Conservation (phyloP, 1,140 invertebrate genomes). For the Bombus fervidus region DNA sequence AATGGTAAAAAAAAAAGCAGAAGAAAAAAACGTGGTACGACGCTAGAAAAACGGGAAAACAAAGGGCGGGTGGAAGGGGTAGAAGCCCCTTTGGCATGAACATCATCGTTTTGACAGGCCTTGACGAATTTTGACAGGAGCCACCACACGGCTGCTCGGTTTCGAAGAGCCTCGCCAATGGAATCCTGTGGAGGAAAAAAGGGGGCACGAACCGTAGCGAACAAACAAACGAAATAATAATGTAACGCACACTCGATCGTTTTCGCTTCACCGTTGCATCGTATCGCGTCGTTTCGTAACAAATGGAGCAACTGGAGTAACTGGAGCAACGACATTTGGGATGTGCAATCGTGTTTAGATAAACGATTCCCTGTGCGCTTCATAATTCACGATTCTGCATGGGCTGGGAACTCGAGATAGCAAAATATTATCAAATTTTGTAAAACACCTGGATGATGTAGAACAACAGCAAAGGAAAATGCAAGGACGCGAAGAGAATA, state of each 20-base stretch:
- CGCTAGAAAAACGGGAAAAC: constrained; percentile 25
- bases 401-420: background rate
- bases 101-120: constrained; percentile 68
- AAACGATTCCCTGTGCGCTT: background rate
- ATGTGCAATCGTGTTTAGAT: constrained; percentile 9
- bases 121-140: constrained; percentile 72
- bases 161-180: constrained; percentile 10
- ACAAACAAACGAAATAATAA: constrained; percentile 70
- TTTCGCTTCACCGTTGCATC: background rate
- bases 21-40: constrained; percentile 25
- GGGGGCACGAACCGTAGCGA: constrained; percentile 39
- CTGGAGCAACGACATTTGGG: background rate
- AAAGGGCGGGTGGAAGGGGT: constrained; percentile 49
- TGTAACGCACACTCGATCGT: constrained; percentile 55
- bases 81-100: constrained; percentile 19
- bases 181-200: background rate
- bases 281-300: background rate
- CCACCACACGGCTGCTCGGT: constrained; percentile 34
- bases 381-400: background rate
- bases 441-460: background rate
- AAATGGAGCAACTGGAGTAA: background rate
- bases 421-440: constrained; percentile 15
- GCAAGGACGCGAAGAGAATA: background rate
- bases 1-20: background rate
- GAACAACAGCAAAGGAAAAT: too few species aligned